Percentiles rank a stretch among this genome's conserved stretches.
phyloP scores from a whole-genome alignment of 2,113 vertebrate species.

The Ctenomys sociabilis region DNA sequence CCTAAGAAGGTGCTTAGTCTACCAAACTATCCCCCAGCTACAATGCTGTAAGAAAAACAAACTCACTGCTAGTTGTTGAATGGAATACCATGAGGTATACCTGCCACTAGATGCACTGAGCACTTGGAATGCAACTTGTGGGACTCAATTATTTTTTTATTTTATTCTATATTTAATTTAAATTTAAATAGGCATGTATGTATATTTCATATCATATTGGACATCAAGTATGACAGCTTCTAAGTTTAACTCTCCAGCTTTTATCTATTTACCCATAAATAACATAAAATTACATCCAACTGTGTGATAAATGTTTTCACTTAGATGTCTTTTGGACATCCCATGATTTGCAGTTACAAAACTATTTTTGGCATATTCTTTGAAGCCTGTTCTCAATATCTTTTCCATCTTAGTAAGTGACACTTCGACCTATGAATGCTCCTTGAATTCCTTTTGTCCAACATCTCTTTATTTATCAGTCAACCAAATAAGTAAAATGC shows the following conservation, averaged over 20 bases:
- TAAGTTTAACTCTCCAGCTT: neutral
- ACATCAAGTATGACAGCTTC: neutral
- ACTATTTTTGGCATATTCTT: neutral
- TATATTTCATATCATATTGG: neutral
- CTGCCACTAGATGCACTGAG: neutral
- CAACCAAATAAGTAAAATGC: neutral
- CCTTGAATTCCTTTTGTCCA: neutral
- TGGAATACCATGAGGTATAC: no score
- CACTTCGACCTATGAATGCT: neutral
- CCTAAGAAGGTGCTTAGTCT: no score
- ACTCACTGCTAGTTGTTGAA: neutral
- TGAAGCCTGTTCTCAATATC: neutral
- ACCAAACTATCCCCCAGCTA: no score
- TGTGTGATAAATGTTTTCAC: neutral
- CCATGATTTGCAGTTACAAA: neutral
- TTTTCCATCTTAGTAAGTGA: neutral
- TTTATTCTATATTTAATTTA: slow-evolving; percentile 20
- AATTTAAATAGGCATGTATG: neutral
- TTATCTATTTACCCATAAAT: neutral
- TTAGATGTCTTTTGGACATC: neutral
- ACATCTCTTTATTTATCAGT: neutral
- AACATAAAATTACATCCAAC: neutral
- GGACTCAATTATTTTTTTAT: neutral
- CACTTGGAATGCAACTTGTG: neutral
- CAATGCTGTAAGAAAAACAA: neutral